Percentiles rank a stretch among this genome's conserved stretches.
These are phyloP conservation scores for Anser cygnoides DNA, from an alignment of 2,113 vertebrate genomes.

Conservation along the genomic window DNA sequence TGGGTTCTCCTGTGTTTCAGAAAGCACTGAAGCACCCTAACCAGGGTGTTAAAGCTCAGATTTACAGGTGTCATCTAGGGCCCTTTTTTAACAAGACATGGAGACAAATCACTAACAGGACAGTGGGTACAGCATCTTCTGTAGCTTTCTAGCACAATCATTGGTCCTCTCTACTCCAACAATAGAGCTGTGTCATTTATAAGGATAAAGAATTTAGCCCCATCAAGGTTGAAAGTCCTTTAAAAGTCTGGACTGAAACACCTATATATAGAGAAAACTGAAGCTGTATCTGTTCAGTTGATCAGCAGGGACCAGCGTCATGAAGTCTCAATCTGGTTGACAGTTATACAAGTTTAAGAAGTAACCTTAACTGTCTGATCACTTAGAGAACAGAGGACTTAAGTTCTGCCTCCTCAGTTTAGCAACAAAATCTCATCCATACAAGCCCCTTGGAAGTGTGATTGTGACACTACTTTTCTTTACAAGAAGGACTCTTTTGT, in stretches of 20 bases:
- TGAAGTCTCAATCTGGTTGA: neutral
- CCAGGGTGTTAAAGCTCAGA: neutral
- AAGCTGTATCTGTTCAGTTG: neutral
- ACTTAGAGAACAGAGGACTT: neutral
- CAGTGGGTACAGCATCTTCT: neutral
- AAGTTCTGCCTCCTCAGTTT: neutral
- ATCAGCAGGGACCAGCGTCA: neutral
- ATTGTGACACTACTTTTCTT: neutral
- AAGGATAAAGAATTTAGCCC: neutral
- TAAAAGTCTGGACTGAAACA: neutral
- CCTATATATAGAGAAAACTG: neutral
- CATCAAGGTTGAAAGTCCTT: neutral
- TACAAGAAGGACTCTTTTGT: neutral
- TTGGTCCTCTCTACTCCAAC: too few relatives aligned
- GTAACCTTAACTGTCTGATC: neutral
- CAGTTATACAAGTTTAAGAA: neutral
- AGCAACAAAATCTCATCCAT: neutral
- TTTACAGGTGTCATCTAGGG: neutral
- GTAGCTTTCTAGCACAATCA: neutral
- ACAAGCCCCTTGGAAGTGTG: neutral
- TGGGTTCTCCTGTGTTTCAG: neutral
- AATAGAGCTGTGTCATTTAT: neutral
- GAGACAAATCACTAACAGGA: neutral
- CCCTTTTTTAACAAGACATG: rapidly evolving
- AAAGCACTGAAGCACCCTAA: neutral